Evolutionary conservation across 1,140 invertebrate species (phyloP), one percentile per base, ranked within the genome.

Genomic region (Venustaconcha ellipsiformis): DNA sequence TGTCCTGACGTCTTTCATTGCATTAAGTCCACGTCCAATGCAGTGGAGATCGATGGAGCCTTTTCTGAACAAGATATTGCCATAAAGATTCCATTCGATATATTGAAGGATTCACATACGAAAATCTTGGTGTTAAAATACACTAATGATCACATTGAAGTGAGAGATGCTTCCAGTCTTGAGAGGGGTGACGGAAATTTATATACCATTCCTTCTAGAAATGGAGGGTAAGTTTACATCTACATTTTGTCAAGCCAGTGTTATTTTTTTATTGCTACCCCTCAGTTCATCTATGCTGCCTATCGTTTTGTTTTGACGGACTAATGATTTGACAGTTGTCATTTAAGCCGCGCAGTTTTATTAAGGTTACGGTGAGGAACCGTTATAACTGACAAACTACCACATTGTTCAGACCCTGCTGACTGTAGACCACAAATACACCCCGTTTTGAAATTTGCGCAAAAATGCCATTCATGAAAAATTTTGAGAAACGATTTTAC

Each of bases 121-220:
- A 77, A 77, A 72, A 77, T 77, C 18, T 56, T 77, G 56, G 69
- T 77, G n/a, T 55, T 77, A 20, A 72, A 77, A 55, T 77, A 77
- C 57, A 68, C 62, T 18, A 62, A 60, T 56, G 75, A 77, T 30
- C 67, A 68, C 48, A 71, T 77, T 23, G 75, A 77, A 59, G 64
- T 77, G 15, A 67, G 57, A 15, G 75, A 77, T 20, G 58, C 55
- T 18, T 70, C 72, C 23, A 66, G 55, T 57, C 17, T 77, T 4
- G n/a, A 72, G 48, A 30, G 60, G n/a, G 23, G n/a, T 14, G 57
- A 26, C 0, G 70, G 72, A 2, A 71, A 77, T 58, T 15, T 48
- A 23, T 74, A 48, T 69, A 74, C 72, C 14, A 67, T 74, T 12
- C 60, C n/a, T 48, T 74, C 72, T 12, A 60, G 67, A 1, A 58